Base-by-base conservation (phyloP, 2,888 invertebrate species). In the Caenorhabditis drosophilae region DNA sequence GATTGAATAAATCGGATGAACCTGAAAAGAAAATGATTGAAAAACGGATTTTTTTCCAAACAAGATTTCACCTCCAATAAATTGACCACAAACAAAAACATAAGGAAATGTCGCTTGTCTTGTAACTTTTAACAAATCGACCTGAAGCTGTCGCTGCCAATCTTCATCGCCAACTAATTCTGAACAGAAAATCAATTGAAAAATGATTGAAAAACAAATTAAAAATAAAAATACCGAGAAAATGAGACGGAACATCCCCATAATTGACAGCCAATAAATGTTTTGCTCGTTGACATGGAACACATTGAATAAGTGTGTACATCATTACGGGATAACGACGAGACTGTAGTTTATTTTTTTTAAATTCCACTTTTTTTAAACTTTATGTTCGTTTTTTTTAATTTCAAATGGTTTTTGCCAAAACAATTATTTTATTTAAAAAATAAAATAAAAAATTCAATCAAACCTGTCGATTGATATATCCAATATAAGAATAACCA, bases 81-180 rank as follows among this genome's bases (percentile, higher is more conserved):
- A 81, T 36, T 75, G 70, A 16, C 82, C 82, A 36, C 81, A 82
- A 15, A 82, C 79, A 57, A 82, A 82, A 26, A 82, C 80, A 58
- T 81, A 82, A 4, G 82, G 82, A 59, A 82, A 82, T 15, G 79
- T 81, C 25, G 75, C 72, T 31, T 79, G 79, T 6, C 82, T 77
- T 9, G 82, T 82, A 23, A 82, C 59, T 41, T 77, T 74, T 23
- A 81, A 76, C 3, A 82, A 71, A 47, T 82, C 81, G 12, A 78
- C 76, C 60, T 82, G 81, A 18, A 82, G 62, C 49, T 82, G 82
- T 22, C 81, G 68, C 54, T 82, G 82, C 82, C 82, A 82, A 36
- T 79, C 76, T 46, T 82, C 79, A 48, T 78, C 74, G 4, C 82
- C 82, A 25, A 73, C 77, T 7, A 82, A 61, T 57, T 82, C 81